phyloP scores from a whole-genome alignment of 1,140 invertebrate genomes.

The Pogonomyrmex californicus region DNA sequence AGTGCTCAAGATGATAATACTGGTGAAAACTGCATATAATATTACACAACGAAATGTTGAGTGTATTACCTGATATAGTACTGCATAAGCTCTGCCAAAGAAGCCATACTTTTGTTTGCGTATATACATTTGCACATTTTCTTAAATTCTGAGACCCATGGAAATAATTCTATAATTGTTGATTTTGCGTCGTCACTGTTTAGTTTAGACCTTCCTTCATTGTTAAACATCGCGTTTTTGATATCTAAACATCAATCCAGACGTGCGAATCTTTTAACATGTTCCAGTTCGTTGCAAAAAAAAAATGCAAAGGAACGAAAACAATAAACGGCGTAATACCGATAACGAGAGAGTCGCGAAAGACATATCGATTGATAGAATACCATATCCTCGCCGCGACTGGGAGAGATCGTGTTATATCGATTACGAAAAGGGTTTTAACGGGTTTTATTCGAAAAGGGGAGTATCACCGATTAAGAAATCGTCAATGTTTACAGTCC shows the following conservation, averaged over 20 bases:
- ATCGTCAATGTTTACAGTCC: neutral
- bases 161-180: slow-evolving; percentile 76
- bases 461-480: neutral
- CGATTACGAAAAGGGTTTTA: neutral
- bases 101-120: slow-evolving; percentile 71
- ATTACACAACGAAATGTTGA: slow-evolving; percentile 21
- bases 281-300: neutral
- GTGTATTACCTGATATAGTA: slow-evolving; percentile 77
- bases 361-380: neutral
- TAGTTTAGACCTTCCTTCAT: slow-evolving; percentile 50
- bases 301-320: neutral
- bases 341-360: neutral
- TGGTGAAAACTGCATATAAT: slow-evolving; percentile 59
- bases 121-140: slow-evolving; percentile 73
- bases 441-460: neutral
- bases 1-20: slow-evolving; percentile 76
- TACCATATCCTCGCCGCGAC: neutral
- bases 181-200: slow-evolving; percentile 72
- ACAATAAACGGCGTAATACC: neutral
- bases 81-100: slow-evolving; percentile 77
- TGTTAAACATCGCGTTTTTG: slow-evolving; percentile 65
- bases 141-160: slow-evolving; percentile 78
- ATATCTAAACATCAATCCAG: slow-evolving; percentile 68
- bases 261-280: slow-evolving; percentile 10
- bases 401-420: neutral